Evolutionary conservation across 2,113 vertebrate genomes (phyloP).

Genomic region (Egretta garzetta): DNA sequence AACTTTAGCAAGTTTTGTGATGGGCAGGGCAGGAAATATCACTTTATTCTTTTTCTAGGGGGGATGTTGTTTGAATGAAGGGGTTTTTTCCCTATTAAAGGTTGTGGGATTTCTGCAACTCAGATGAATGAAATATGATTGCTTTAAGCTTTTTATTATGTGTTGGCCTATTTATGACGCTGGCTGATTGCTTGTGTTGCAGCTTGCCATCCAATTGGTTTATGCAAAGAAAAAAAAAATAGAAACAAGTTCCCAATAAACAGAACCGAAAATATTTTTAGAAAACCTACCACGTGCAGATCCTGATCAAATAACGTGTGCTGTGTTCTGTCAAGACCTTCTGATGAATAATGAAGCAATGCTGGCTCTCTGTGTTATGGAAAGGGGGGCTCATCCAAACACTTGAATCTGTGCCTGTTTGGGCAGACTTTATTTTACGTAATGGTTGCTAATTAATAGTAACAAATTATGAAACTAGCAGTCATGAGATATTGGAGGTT

Average conservation of each 20-base stretch:
- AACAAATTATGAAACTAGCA: neutral
- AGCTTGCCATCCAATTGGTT: neutral
- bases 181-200: neutral
- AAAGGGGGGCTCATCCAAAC: neutral
- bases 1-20: neutral
- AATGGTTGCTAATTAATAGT: neutral
- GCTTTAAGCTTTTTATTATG: neutral
- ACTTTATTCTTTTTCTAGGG: neutral
- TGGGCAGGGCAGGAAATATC: neutral
- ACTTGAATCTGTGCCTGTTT: neutral
- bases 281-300: neutral
- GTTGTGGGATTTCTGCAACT: neutral
- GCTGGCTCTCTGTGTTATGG: neutral
- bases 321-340: neutral
- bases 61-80: neutral
- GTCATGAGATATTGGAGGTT: neutral
- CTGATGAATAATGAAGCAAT: slow-evolving; percentile 19
- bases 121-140: neutral
- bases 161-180: neutral
- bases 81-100: accelerated
- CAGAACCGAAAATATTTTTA: slow-evolving; percentile 42
- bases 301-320: neutral
- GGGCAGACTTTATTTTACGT: neutral
- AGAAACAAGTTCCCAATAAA: neutral
- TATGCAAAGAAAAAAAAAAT: neutral